Conservation (phyloP, 2,797 vertebrate species). For the Sciurus carolinensis region DNA sequence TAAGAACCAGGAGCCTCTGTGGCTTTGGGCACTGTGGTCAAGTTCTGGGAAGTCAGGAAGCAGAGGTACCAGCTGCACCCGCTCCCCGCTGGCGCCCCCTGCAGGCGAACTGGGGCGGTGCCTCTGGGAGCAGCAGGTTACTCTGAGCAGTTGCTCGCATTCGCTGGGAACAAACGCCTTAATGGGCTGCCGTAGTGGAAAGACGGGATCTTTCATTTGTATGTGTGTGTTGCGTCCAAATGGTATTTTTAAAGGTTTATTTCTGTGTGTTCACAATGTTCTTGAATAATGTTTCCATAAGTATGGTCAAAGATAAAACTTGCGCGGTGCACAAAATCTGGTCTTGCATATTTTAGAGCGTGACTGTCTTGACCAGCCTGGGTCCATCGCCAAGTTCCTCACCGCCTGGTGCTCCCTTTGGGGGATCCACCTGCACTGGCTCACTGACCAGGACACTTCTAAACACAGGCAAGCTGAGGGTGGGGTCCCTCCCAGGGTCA, state of each 20-base stretch:
- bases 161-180: neutral
- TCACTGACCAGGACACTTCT: neutral
- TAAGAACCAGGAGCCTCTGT: neutral
- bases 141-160: too few relatives aligned
- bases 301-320: constrained; percentile 73
- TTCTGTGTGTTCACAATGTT: constrained; percentile 81
- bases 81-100: neutral
- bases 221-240: constrained; percentile 70
- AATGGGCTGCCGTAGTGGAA: constrained; percentile 68
- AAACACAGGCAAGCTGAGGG: neutral
- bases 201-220: constrained; percentile 66
- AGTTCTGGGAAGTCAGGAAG: neutral
- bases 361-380: constrained; percentile 61
- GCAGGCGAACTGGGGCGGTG: neutral
- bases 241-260: constrained; percentile 86
- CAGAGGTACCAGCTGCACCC: neutral
- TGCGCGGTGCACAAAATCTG: constrained; percentile 62
- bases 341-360: constrained; percentile 21
- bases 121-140: neutral
- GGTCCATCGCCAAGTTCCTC: neutral
- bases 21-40: neutral
- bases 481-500: neutral
- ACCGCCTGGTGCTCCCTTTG: neutral
- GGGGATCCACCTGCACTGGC: neutral
- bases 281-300: constrained; percentile 84